A percentile compares a stretch with the other conserved stretches of the same genome.
Conservation (phyloP, 1,140 invertebrate genomes). For the Bactericera cockerelli region DNA sequence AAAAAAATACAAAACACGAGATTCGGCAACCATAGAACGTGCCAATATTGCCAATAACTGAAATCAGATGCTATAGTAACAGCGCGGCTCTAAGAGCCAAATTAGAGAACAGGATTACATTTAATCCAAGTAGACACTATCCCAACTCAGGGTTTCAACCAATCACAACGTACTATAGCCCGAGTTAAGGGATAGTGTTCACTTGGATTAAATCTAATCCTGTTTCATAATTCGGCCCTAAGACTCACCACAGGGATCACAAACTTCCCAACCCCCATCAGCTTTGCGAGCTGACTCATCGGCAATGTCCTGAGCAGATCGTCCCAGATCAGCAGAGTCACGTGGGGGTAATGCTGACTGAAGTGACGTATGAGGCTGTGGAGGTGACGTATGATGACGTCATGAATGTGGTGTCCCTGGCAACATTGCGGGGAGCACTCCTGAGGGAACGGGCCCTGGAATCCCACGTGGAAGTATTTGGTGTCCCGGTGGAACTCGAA, state of each 20-base stretch:
- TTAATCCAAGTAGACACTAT: no score
- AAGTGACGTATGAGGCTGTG: neutral
- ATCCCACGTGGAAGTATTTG: slow-evolving; percentile 28
- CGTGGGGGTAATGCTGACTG: neutral
- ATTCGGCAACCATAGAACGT: no score
- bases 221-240: no score
- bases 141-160: no score
- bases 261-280: neutral
- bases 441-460: neutral
- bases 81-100: no score
- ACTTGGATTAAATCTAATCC: no score
- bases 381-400: neutral
- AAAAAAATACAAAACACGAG: no score
- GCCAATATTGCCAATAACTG: no score
- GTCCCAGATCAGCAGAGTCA: neutral
- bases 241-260: neutral
- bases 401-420: neutral
- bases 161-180: no score
- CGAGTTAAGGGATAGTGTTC: no score
- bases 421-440: neutral
- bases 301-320: neutral
- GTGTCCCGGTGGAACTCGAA: slow-evolving; percentile 27
- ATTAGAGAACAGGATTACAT: no score
- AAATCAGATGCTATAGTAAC: no score
- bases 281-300: neutral